Evolutionary conservation across 2,797 vertebrate genomes (phyloP).

Genomic region (Poeciliopsis paucimaculata): DNA sequence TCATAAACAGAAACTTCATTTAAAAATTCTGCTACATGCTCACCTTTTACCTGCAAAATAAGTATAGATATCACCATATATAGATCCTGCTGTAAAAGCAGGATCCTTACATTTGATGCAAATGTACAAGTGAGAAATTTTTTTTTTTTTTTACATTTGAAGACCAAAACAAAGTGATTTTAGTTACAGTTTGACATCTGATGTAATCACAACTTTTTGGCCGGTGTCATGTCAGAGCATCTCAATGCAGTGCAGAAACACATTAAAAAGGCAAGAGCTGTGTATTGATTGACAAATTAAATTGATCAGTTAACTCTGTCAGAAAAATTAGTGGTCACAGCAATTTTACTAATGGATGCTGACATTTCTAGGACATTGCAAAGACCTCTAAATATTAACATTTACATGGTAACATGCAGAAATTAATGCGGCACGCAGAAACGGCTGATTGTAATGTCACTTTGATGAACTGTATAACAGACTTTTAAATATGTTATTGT

Average conservation of each 20-base stretch:
- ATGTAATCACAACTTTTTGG: not conserved
- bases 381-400: not conserved
- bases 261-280: not conserved
- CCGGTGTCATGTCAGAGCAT: not conserved
- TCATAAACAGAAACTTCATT: not conserved
- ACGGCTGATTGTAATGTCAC: not conserved
- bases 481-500: not conserved
- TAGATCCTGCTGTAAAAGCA: not conserved
- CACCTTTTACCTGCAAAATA: not conserved
- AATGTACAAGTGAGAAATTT: not conserved
- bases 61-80: not conserved
- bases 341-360: not conserved
- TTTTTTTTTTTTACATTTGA: not conserved
- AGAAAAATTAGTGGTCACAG: not conserved
- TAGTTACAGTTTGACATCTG: not conserved
- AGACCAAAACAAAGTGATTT: not conserved
- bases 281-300: not conserved
- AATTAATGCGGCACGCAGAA: not conserved
- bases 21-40: not conserved
- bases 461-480: not conserved
- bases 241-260: not conserved
- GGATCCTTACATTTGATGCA: not conserved
- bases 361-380: not conserved
- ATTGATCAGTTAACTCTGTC: not conserved
- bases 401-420: not conserved